Base-by-base conservation (phyloP, 2,113 vertebrate genomes). In the Carettochelys insculpta region DNA sequence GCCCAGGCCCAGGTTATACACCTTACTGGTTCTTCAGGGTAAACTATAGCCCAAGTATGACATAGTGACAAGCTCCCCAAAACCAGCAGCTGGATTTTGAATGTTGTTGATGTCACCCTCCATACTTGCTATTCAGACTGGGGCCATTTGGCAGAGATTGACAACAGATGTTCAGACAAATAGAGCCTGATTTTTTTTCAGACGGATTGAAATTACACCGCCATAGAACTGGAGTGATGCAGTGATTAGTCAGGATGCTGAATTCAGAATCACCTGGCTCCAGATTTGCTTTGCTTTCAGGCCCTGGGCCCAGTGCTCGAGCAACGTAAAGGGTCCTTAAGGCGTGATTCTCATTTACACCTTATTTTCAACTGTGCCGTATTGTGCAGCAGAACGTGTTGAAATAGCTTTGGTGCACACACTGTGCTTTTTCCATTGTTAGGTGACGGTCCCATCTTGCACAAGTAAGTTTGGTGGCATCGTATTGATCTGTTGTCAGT, bases 121-220 rank as follows among this genome's bases (percentile, higher is more conserved):
- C 77, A 73, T 83, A 34, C 24, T 34, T 19, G 25, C 22, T 34
- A 76, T 54, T 75, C 51, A 84, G 73, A 52, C 68, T 83, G 88
- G 88, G 54, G 90, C 82, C 88, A 92, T 80, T 5, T 77, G 87
- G 80, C 61, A 88, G 79, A 85, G 90, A 94, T 47, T 93, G 90
- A 80, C 65, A 89, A 88, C 43, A 50, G 41, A 17, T 82, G 68
- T 27, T 24, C 0, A 2, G 25, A 81, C 5, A 22, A 80, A 52
- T 54, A 10, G 88, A 77, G 53, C 84, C 9, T 1, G 1, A 2
- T n/a, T n/a, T n/a, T 71, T 1, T 68, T 68, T 1, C 1, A 14
- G 34, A 25, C 41, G 41, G 6, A 43, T 54, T 91, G 56, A 22
- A 88, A 16, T n/a, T 41, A 73, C 4, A 5, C 3, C 8, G 45